phyloP scores from a whole-genome alignment of 1,140 invertebrate genomes.

The Akabosia matsudoensis region DNA sequence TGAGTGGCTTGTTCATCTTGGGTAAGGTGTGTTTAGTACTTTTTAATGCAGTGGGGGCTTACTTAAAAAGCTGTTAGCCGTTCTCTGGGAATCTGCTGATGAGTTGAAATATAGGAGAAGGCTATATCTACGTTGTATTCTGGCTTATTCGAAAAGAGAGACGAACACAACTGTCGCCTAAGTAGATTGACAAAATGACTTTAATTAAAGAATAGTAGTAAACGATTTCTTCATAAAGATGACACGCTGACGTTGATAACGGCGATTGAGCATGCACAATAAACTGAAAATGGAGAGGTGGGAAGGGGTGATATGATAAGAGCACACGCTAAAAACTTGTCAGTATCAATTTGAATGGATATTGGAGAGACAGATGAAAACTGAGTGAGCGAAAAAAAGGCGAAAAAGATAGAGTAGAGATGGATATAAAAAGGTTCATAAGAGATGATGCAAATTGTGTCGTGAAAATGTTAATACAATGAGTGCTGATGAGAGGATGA shows the following conservation, averaged over 20 bases:
- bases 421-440: neutral
- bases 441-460: neutral
- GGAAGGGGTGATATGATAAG: neutral
- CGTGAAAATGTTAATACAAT: neutral
- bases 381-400: neutral
- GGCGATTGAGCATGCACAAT: neutral
- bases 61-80: no score
- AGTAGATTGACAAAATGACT: conserved; percentile 6
- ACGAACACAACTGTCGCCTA: neutral
- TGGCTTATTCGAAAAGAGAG: no score
- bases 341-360: neutral
- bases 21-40: neutral
- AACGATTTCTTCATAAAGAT: neutral
- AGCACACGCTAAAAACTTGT: neutral
- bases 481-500: neutral
- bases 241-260: neutral
- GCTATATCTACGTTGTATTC: no score
- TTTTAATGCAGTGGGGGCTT: neutral
- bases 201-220: conserved; percentile 11
- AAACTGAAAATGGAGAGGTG: neutral
- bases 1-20: neutral
- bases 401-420: neutral
- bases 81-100: no score
- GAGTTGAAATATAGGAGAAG: no score
- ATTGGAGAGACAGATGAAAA: neutral